These are phyloP conservation scores for Heterotis niloticus DNA, from an alignment of 2,113 vertebrate species.

Conservation along the genomic window DNA sequence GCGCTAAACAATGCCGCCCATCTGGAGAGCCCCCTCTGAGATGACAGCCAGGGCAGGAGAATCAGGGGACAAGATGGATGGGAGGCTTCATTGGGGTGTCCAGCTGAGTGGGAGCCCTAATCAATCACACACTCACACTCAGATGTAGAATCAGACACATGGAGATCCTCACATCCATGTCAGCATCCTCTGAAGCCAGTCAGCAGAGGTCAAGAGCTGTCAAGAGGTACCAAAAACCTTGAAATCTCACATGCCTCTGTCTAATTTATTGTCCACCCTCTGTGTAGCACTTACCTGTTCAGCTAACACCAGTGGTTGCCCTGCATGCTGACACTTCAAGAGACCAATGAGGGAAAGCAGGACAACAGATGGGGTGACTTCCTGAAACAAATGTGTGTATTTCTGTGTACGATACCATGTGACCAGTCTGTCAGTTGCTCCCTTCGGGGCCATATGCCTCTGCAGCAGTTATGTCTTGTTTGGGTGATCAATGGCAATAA, in stretches of 20 bases:
- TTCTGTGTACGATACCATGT: too few species aligned
- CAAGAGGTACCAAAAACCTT: not conserved
- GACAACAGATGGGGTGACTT: too few species aligned
- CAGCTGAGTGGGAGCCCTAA: slow-evolving; percentile 5
- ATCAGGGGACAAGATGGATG: not conserved
- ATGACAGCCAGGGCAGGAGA: not conserved
- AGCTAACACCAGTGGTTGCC: too few species aligned
- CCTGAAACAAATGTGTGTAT: too few species aligned
- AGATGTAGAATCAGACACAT: not conserved
- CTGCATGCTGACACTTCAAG: too few species aligned
- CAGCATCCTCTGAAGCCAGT: slow-evolving; percentile 41
- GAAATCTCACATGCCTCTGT: too few species aligned
- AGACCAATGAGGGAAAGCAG: too few species aligned
- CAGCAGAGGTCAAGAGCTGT: slow-evolving; percentile 21
- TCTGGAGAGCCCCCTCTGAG: not conserved
- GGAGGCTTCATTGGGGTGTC: not conserved
- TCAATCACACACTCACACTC: slow-evolving; percentile 7
- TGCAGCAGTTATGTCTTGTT: not conserved
- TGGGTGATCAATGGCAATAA: too few species aligned
- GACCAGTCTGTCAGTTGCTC: too few species aligned
- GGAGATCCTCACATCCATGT: slow-evolving; percentile 16
- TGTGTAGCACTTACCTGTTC: too few species aligned
- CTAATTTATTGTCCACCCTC: too few species aligned
- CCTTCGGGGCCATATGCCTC: not conserved
- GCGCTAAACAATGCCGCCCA: not conserved